Evolutionary conservation across 2,797 vertebrate species (phyloP).

Genomic region (Notamacropus eugenii): DNA sequence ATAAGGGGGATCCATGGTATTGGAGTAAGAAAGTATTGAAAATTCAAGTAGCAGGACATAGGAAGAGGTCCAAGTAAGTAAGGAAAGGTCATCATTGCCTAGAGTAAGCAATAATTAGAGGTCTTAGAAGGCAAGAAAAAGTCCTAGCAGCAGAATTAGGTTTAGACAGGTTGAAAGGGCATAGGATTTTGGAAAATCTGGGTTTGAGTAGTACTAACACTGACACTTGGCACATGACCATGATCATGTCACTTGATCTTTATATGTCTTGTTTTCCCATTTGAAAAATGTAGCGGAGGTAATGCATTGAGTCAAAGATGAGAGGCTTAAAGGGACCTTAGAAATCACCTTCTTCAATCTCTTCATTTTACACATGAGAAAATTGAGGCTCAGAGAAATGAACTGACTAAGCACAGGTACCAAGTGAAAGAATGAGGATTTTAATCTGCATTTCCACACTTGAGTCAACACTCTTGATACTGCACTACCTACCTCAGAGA

Average conservation of each 20-base stretch:
- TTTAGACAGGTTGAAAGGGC: neutral
- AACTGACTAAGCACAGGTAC: neutral
- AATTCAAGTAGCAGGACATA: neutral
- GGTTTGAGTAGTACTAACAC: neutral
- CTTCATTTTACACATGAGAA: neutral
- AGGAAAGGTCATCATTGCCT: neutral
- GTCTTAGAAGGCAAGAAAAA: neutral
- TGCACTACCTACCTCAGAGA: neutral
- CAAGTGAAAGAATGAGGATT: neutral
- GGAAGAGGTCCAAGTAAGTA: neutral
- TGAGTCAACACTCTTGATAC: neutral
- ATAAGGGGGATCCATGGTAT: neutral
- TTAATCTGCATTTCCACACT: neutral
- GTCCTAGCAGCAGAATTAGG: conserved; percentile 1
- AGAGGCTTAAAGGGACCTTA: neutral
- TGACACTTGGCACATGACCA: neutral
- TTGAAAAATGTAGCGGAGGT: neutral
- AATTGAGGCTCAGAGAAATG: neutral
- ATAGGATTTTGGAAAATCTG: neutral
- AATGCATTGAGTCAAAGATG: neutral
- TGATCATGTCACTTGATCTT: neutral
- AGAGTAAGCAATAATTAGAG: neutral
- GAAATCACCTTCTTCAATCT: neutral
- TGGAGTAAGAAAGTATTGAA: neutral
- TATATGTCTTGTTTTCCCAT: neutral